A percentile compares a stretch with the other conserved stretches of the same genome.
Conservation (phyloP, 2,888 invertebrate species). For the Nephrotoma guestfalica region DNA sequence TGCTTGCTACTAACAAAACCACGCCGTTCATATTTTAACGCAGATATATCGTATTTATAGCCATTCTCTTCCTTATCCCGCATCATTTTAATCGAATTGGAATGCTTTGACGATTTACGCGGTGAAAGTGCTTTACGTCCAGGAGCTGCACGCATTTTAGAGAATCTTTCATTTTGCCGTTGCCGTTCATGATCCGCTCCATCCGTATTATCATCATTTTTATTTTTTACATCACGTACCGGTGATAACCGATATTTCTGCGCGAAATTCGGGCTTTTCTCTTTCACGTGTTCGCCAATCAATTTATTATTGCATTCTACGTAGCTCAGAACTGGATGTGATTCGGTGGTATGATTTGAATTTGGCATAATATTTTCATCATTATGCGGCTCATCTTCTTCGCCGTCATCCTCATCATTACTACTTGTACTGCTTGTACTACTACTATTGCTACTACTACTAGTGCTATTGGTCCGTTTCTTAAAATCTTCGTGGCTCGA, state of each 20-base stretch:
- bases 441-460: slow-evolving; percentile 6
- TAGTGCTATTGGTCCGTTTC: slow-evolving; percentile 13
- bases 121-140: slow-evolving; percentile 30
- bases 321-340: background rate
- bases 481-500: slow-evolving; percentile 48
- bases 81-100: background rate
- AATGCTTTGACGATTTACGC: slow-evolving; percentile 6
- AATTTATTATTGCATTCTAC: slow-evolving; percentile 30
- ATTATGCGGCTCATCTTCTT: slow-evolving; percentile 10
- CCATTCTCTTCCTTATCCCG: slow-evolving; percentile 24
- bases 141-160: slow-evolving; percentile 42
- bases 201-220: slow-evolving; percentile 24
- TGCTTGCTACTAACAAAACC: slow-evolving; percentile 27
- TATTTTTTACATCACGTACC: slow-evolving; percentile 17
- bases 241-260: slow-evolving; percentile 25
- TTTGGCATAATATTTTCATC: background rate
- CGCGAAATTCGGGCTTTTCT: slow-evolving; percentile 12
- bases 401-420: slow-evolving; percentile 8
- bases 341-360: background rate
- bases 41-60: slow-evolving; percentile 30
- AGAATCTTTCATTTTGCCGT: slow-evolving; percentile 47
- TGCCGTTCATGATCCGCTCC: slow-evolving; percentile 48
- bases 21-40: slow-evolving; percentile 29
- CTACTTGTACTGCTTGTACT: slow-evolving; percentile 5
- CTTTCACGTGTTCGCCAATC: background rate